Evolutionary conservation across 2,797 vertebrate species (phyloP), one percentile per base, ranked within the genome.

Genomic region (Hydrocynus forskahlii): DNA sequence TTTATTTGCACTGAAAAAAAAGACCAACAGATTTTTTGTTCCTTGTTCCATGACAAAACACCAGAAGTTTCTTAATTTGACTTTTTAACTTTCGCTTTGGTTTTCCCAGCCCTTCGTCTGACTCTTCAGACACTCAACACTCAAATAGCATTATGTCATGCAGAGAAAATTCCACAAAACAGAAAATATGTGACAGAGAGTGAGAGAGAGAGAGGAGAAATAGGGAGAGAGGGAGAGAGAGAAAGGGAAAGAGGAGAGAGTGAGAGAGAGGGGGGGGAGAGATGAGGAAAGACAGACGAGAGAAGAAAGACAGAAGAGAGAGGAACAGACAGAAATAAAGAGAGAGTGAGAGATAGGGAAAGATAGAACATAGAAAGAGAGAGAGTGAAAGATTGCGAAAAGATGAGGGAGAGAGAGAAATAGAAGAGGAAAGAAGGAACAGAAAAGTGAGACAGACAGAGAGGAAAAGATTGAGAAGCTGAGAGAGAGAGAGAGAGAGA

Each of bases 21-120:
- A 8, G 45, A 78, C 45, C n/a, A 69, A 77, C 52, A 67, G 17
- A 60, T 75, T 81, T 74, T 85, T 67, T 59, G 79, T 66, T 64
- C 29, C 14, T 35, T 68, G 55, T 7, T 9, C 12, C 4, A 21
- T 75, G 54, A 77, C 67, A 82, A 83, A 83, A 82, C 72, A 80
- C 43, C 63, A 63, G 70, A 74, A 45, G 23, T 55, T 67, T 67
- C 70, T 75, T 66, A 40, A 50, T 60, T 72, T 35, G 50, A 45
- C 57, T 62, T 70, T 48, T 71, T 25, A 35, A 6, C 45, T 29
- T n/a, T 66, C 19, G 8, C 29, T 72, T 8, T 12, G 21, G 62
- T 10, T 64, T 73, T 62, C 23, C 13, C 59, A 35, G 59, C 35
- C 35, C 38, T 43, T 2, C 35, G 48, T 64, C 25, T 62, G 52